Evolutionary conservation across 1,140 invertebrate species (phyloP).

Genomic region (Trachelipus rathkii): DNA sequence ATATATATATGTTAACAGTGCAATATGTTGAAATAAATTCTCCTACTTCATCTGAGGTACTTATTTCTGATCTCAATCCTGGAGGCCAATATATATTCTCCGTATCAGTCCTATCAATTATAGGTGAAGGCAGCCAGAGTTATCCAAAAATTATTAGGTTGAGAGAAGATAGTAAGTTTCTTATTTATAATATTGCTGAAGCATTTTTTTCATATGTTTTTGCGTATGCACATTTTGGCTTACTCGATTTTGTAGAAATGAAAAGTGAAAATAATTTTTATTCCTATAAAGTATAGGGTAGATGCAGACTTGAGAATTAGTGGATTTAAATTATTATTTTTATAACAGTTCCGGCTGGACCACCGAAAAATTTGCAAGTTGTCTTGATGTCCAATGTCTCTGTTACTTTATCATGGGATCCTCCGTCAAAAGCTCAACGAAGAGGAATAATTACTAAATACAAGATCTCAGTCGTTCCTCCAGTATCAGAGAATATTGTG

Average conservation of each 20-base stretch:
- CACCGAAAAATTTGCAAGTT: background rate
- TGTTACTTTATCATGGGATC: background rate
- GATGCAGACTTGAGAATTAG: too few relatives aligned
- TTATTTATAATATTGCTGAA: too few relatives aligned
- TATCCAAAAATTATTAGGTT: background rate
- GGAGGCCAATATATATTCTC: background rate
- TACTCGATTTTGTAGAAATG: too few relatives aligned
- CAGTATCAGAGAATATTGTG: background rate
- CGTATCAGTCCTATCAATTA: background rate
- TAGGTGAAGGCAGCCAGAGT: background rate
- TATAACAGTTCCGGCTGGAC: background rate
- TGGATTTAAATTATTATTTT: background rate
- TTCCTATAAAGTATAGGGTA: too few relatives aligned
- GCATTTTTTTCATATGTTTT: too few relatives aligned
- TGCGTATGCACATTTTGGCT: too few relatives aligned
- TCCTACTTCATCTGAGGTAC: background rate
- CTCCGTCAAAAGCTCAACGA: background rate
- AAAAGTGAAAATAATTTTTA: too few relatives aligned
- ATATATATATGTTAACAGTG: background rate
- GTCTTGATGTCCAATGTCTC: background rate
- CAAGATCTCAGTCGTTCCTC: background rate
- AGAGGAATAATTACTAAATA: background rate
- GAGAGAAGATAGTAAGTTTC: background rate
- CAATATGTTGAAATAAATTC: background rate
- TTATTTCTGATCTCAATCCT: background rate